These are phyloP conservation scores for Cerceris ruficornis DNA, from an alignment of 2,888 invertebrate genomes.

Conservation along the genomic window DNA sequence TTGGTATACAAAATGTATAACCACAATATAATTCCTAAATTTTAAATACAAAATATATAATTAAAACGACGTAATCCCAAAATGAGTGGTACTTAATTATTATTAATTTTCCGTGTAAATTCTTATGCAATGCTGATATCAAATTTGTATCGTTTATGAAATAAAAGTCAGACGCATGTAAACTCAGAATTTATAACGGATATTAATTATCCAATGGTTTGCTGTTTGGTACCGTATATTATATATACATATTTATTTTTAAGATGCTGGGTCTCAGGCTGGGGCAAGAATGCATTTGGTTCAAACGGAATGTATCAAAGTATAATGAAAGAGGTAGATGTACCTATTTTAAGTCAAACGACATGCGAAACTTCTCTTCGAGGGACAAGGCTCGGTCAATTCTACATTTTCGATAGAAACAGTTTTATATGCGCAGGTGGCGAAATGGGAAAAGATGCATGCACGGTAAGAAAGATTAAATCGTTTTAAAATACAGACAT, in stretches of 20 bases:
- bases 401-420: constrained; percentile 85
- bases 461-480: constrained; percentile 84
- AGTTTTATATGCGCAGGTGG: constrained; percentile 92
- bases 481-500: not conserved
- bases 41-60: no score
- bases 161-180: no score
- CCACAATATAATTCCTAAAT: no score
- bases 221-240: not conserved
- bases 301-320: constrained; percentile 84
- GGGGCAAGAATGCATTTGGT: constrained; percentile 92
- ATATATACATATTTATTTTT: constrained; percentile 8
- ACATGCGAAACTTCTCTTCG: constrained; percentile 86
- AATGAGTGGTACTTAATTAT: no score
- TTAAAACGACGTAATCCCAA: no score
- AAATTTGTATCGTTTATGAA: no score
- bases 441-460: constrained; percentile 89
- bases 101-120: no score
- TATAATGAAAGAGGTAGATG: constrained; percentile 89
- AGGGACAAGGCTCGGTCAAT: constrained; percentile 86
- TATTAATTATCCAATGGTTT: no score
- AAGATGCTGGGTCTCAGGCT: constrained; percentile 89
- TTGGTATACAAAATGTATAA: no score
- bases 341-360: constrained; percentile 86
- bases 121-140: no score
- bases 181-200: no score